Base-by-base conservation (phyloP, 2,888 invertebrate genomes). In the Caenorhabditis sp. region DNA sequence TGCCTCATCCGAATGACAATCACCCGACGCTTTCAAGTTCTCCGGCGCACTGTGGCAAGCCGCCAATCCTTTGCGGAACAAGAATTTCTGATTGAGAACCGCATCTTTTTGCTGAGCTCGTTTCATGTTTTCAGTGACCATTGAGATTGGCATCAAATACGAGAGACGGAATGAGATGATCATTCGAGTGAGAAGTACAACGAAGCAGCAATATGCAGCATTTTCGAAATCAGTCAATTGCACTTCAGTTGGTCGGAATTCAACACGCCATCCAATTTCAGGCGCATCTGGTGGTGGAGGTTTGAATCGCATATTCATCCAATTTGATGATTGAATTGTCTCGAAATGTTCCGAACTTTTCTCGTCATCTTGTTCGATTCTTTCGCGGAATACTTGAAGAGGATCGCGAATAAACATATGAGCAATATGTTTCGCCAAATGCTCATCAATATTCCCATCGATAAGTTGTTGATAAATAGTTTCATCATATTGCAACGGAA, bases 161-260 rank as follows among this genome's bases (percentile, higher is more conserved):
- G 97, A 95, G 72, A 99, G 91, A 83, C 95, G 93, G 90, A 95
- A 99, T 26, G 97, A 95, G 57, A 99, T 91, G 86, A 99, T 97
- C 77, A 96, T 97, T 80, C 97, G 91, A 59, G 59, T 99, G 75
- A 99, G 91, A 59, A 99, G 91, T 21, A 99, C 97, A 17, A 99
- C 93, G 89, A 99, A 99, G 88, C 96, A 95, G 23, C 96, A 96
- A 85, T 95, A 93, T 3, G 99, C 99, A 0, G 99, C 97, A 90
- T 99, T 99, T 90, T 99, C 99, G 90, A 99, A 99, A 90, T 99
- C 97, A 0, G 99, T 97, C 82, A 99, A 92, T 89, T 99, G 99
- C 23, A 95, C 94, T 64, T 81, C 96, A 89, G 97, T 97, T 53
- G 99, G 97, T 31, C 99, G 92, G 90, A 99, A 99, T 90, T 99